phyloP scores from a whole-genome alignment of 1,140 invertebrate genomes.

The Helicoverpa armigera region DNA sequence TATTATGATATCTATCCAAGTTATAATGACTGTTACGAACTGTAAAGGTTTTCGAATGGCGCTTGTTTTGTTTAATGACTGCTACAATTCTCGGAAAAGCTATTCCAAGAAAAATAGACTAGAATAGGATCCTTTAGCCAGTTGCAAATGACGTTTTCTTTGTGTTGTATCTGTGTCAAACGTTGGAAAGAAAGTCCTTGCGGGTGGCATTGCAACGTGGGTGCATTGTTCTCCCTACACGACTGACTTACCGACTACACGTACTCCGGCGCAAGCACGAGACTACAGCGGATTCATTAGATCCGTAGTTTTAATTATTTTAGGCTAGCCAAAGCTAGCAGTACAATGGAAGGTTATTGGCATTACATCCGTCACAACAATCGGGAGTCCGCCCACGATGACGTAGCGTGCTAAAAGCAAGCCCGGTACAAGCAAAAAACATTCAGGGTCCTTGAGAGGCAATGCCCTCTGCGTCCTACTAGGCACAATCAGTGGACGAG shows the following conservation, averaged over 20 bases:
- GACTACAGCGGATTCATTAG: constrained; percentile 20
- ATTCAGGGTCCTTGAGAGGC: constrained; percentile 24
- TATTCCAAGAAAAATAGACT: constrained; percentile 47
- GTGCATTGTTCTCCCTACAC: constrained; percentile 65
- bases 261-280: constrained; percentile 52
- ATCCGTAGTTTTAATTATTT: neutral
- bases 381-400: constrained; percentile 34
- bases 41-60: neutral
- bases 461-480: constrained; percentile 28
- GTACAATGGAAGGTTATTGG: constrained; percentile 38
- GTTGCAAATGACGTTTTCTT: constrained; percentile 69
- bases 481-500: neutral
- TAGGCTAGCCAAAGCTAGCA: neutral
- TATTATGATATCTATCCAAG: constrained; percentile 8
- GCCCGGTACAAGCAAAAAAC: constrained; percentile 33
- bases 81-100: constrained; percentile 14
- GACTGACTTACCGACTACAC: constrained; percentile 57
- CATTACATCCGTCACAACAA: constrained; percentile 31
- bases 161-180: constrained; percentile 66
- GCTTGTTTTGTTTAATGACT: constrained; percentile 37
- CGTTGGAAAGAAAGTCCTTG: constrained; percentile 70
- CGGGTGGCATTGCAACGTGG: constrained; percentile 66
- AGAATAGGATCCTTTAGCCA: constrained; percentile 40
- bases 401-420: constrained; percentile 32
- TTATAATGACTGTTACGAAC: constrained; percentile 31